Evolutionary conservation across 2,888 invertebrate species (phyloP).

Genomic region (Pasiphila rectangulata): DNA sequence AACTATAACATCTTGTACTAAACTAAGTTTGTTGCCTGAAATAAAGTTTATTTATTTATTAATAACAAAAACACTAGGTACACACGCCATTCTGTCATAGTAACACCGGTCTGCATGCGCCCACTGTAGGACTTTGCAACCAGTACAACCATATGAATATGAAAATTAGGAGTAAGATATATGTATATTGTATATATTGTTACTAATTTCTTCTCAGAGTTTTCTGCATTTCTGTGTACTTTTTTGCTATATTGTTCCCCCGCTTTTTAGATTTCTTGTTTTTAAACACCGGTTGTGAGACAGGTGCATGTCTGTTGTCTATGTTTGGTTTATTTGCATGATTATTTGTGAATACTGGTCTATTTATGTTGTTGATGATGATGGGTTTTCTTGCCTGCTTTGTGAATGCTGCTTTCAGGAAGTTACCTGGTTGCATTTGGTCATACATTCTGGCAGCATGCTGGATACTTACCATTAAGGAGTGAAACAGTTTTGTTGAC

Average conservation of each 20-base stretch:
- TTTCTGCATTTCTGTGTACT: conserved; percentile 3
- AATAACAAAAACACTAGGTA: too few species aligned
- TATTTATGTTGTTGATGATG: not conserved
- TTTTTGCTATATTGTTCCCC: not conserved
- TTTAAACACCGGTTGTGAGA: conserved; percentile 4
- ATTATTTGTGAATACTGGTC: not conserved
- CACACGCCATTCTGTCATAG: too few species aligned
- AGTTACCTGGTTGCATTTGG: conserved; percentile 28
- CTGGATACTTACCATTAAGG: conserved; percentile 35
- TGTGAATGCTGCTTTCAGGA: conserved; percentile 37
- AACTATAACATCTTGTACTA: too few species aligned
- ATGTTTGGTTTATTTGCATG: not conserved
- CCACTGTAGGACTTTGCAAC: too few species aligned
- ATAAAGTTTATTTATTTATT: too few species aligned
- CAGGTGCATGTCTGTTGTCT: not conserved
- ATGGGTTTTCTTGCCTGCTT: not conserved
- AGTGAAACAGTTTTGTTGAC: conserved; percentile 33
- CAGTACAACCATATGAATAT: too few species aligned
- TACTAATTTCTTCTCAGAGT: not conserved
- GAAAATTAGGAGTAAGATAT: too few species aligned
- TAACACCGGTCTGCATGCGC: too few species aligned
- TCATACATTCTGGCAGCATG: conserved; percentile 40
- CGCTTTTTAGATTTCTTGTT: conserved; percentile 14
- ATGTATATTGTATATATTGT: too few species aligned
- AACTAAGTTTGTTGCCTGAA: too few species aligned